Conservation (phyloP, 2,113 vertebrate species). For the Larimichthys polyactis region DNA sequence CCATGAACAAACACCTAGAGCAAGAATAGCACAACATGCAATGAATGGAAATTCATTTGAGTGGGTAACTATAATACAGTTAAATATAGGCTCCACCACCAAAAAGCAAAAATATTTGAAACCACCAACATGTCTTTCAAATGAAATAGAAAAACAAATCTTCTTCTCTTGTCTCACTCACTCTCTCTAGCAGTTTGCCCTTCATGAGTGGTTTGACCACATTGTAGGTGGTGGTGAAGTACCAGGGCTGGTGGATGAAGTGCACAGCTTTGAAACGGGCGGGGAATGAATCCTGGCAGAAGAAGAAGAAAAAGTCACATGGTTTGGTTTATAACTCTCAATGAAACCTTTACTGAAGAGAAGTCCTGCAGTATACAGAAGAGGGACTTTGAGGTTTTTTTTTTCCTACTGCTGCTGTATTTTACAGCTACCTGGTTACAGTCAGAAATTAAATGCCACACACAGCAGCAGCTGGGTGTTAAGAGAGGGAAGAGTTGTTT, state of each 20-base stretch:
- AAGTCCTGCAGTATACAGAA: neutral
- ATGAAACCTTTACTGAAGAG: neutral
- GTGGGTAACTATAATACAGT: neutral
- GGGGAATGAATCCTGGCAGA: slow-evolving; percentile 93
- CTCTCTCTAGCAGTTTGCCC: slow-evolving; percentile 95
- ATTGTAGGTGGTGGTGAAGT: slow-evolving; percentile 98
- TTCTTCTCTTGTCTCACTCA: slow-evolving; percentile 75
- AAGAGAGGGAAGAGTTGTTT: neutral
- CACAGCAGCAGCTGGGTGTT: neutral
- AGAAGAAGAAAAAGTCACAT: neutral
- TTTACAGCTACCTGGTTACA: neutral
- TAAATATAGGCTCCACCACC: neutral
- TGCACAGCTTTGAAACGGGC: slow-evolving; percentile 97
- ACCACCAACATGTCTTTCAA: neutral
- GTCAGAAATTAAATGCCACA: neutral
- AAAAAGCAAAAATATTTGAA: neutral
- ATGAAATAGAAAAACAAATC: neutral
- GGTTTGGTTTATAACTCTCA: neutral
- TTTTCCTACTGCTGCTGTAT: neutral
- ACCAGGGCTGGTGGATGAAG: slow-evolving; percentile 99
- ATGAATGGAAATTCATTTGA: neutral
- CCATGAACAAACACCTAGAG: slow-evolving; percentile 94
- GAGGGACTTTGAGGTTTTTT: neutral
- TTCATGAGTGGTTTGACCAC: slow-evolving; percentile 97
- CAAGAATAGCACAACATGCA: neutral